phyloP scores from a whole-genome alignment of 2,888 invertebrate genomes.

The Stenoptilia bipunctidactyla region DNA sequence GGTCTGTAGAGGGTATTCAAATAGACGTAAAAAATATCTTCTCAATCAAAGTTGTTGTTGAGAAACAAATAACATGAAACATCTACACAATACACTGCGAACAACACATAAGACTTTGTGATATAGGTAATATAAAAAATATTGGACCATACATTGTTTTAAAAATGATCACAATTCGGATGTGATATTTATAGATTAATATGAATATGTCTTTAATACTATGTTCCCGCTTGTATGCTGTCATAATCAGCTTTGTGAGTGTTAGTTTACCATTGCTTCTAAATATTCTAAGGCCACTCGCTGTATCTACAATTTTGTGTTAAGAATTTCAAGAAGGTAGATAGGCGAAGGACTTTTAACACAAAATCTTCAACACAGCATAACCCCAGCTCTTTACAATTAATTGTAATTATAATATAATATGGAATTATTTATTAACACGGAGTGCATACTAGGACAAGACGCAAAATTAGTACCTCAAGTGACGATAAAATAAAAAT shows the following conservation, averaged over 20 bases:
- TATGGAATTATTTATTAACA: slow-evolving; percentile 42
- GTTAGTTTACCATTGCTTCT: slow-evolving; percentile 20
- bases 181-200: slow-evolving; percentile 17
- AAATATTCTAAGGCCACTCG: slow-evolving; percentile 58
- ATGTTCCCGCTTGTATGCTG: slow-evolving; percentile 44
- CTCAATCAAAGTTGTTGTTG: background rate
- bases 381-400: slow-evolving; percentile 34
- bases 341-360: slow-evolving; percentile 28
- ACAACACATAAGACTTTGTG: too few species aligned
- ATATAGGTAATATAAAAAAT: slow-evolving; percentile 27
- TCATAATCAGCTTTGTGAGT: slow-evolving; percentile 16
- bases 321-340: slow-evolving; percentile 31
- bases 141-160: slow-evolving; percentile 26
- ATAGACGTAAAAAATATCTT: slow-evolving; percentile 1
- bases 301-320: slow-evolving; percentile 66
- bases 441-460: slow-evolving; percentile 50
- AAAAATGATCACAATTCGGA: slow-evolving; percentile 38
- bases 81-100: too few species aligned
- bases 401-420: slow-evolving; percentile 18
- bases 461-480: slow-evolving; percentile 33
- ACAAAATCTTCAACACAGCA: slow-evolving; percentile 57
- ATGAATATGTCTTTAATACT: slow-evolving; percentile 53
- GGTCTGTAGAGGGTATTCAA: background rate
- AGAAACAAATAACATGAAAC: too few species aligned
- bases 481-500: slow-evolving; percentile 32